Evolutionary conservation across 1,140 invertebrate genomes (phyloP).

Genomic region (Temnothorax nylanderi): DNA sequence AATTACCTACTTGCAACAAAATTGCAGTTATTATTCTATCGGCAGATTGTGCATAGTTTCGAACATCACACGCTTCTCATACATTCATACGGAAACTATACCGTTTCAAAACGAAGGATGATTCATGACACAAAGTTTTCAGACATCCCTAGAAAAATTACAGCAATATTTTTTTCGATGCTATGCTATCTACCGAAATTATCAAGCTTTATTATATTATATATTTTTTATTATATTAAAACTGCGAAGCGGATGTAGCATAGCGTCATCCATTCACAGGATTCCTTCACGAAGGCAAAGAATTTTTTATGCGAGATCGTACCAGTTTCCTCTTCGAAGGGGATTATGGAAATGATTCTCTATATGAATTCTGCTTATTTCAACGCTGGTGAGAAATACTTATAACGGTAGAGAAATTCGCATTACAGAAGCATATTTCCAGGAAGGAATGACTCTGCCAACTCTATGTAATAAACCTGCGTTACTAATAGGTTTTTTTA

Average conservation of each 20-base stretch:
- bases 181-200: not conserved
- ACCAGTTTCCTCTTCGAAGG: slow-evolving; percentile 17
- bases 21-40: not conserved
- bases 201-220: not conserved
- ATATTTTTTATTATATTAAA: slow-evolving; percentile 25
- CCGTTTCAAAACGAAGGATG: not conserved
- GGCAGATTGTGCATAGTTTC: not conserved
- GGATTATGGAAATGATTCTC: slow-evolving; percentile 28
- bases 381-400: slow-evolving; percentile 14
- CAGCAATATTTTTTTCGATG: not conserved
- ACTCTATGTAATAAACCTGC: not conserved
- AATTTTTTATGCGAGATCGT: slow-evolving; percentile 37
- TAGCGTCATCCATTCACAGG: not conserved
- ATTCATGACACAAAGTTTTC: not conserved
- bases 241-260: not conserved
- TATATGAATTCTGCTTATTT: slow-evolving; percentile 33
- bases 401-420: slow-evolving; percentile 19
- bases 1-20: not conserved
- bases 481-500: not conserved
- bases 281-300: slow-evolving; percentile 60
- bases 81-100: too few relatives aligned
- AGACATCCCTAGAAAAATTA: slow-evolving; percentile 27
- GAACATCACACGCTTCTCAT: not conserved
- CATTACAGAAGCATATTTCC: not conserved
- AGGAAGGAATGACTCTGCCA: not conserved